Evolutionary conservation across 2,797 vertebrate species (phyloP).

Genomic region (Sylvilagus floridanus): DNA sequence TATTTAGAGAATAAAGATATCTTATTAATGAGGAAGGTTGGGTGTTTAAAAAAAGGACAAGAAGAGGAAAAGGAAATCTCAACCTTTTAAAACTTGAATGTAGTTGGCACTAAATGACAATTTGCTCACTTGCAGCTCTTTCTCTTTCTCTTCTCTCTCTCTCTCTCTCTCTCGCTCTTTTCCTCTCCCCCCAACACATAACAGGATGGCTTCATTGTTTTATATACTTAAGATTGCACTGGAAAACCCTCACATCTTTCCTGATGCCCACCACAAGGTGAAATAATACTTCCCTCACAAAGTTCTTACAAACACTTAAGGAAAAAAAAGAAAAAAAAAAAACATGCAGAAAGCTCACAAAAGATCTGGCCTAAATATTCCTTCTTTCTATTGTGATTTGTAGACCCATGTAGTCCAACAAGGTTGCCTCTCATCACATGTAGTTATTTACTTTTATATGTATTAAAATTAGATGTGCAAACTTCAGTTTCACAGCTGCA

Average conservation of each 20-base stretch:
- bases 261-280: background rate
- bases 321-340: background rate
- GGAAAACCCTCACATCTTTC: background rate
- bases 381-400: background rate
- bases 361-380: background rate
- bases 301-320: background rate
- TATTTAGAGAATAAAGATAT: constrained; percentile 93
- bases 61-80: constrained; percentile 88
- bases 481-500: background rate
- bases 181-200: constrained; percentile 77
- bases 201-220: constrained; percentile 76
- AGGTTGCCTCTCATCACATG: background rate
- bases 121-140: constrained; percentile 81
- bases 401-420: background rate
- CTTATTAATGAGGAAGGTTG: constrained; percentile 89
- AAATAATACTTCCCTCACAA: background rate
- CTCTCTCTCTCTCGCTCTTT: constrained; percentile 46
- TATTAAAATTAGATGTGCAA: constrained; percentile 48
- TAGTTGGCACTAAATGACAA: constrained; percentile 83
- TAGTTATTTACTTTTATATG: background rate
- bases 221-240: constrained; percentile 80
- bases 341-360: background rate
- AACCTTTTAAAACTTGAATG: constrained; percentile 89
- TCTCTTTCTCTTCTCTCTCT: background rate
- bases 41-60: constrained; percentile 69